These are phyloP conservation scores for Pharmacophagus antenor DNA, from an alignment of 2,888 invertebrate species.

Conservation along the genomic window DNA sequence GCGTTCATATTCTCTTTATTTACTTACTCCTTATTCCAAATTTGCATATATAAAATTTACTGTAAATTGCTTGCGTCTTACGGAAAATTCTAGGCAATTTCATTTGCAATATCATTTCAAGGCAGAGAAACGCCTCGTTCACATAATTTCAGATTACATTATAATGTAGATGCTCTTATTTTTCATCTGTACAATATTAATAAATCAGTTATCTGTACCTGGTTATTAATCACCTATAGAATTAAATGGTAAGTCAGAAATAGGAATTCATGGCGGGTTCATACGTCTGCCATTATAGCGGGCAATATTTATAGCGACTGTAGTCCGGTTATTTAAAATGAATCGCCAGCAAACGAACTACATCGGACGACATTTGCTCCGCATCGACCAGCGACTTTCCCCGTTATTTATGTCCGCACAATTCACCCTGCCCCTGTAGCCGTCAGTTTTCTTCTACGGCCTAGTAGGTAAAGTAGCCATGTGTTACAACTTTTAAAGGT, in stretches of 20 bases:
- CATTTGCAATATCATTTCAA: too few species aligned
- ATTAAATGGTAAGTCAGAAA: not conserved
- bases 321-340: constrained; percentile 35
- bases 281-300: constrained; percentile 3
- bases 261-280: constrained; percentile 1
- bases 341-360: constrained; percentile 37
- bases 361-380: constrained; percentile 37
- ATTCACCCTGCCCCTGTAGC: constrained; percentile 47
- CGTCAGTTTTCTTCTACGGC: constrained; percentile 38
- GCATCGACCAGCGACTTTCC: constrained; percentile 45
- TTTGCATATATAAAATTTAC: too few species aligned
- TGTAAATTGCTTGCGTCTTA: too few species aligned
- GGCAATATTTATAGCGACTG: constrained; percentile 19
- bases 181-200: not conserved
- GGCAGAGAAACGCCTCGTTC: too few species aligned
- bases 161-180: too few species aligned
- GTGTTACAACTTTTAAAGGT: not conserved
- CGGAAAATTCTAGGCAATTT: too few species aligned
- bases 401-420: constrained; percentile 47
- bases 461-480: constrained; percentile 25
- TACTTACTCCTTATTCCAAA: too few species aligned
- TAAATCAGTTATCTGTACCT: not conserved
- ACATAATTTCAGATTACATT: too few species aligned
- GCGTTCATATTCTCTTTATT: too few species aligned
- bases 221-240: not conserved